These are phyloP conservation scores for Fistularia tabacaria DNA, from an alignment of 2,797 vertebrate genomes.

Conservation along the genomic window DNA sequence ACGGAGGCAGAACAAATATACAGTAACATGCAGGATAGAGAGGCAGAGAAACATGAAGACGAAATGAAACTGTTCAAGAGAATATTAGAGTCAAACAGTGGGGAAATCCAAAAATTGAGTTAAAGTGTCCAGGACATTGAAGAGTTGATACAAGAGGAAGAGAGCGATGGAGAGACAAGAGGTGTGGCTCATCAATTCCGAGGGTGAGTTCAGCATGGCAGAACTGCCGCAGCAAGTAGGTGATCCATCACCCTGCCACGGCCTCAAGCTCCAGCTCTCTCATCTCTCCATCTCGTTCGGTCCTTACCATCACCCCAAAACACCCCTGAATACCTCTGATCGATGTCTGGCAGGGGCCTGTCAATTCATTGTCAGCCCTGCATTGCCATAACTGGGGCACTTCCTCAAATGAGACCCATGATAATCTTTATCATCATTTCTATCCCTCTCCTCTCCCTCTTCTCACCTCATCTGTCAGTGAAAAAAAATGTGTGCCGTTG, in stretches of 20 bases:
- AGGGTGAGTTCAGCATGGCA: constrained; percentile 65
- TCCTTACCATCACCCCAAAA: constrained; percentile 43
- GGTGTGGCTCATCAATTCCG: constrained; percentile 73
- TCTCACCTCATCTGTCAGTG: constrained; percentile 7
- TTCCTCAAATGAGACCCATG: constrained; percentile 15
- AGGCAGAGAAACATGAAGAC: constrained; percentile 7
- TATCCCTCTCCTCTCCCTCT: constrained; percentile 8
- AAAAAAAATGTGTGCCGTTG: constrained; percentile 33
- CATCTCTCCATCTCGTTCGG: constrained; percentile 38
- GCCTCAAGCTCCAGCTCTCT: constrained; percentile 45
- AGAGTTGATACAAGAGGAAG: constrained; percentile 43
- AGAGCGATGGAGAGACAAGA: constrained; percentile 56
- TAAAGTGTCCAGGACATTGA: constrained; percentile 24
- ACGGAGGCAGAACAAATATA: constrained; percentile 10
- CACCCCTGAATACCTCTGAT: constrained; percentile 56
- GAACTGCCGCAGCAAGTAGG: constrained; percentile 58
- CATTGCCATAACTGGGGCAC: constrained; percentile 12
- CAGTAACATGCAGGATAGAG: neutral
- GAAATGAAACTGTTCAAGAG: constrained; percentile 13
- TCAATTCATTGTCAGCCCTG: constrained; percentile 49
- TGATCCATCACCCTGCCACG: constrained; percentile 70
- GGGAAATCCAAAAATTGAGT: constrained; percentile 29
- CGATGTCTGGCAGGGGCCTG: constrained; percentile 55
- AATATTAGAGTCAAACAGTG: constrained; percentile 9
- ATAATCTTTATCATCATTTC: constrained; percentile 30